Evolutionary conservation across 53 echinoderm and acorn worm species (phyloP).

Genomic region (Mesocentrotus franciscanus): DNA sequence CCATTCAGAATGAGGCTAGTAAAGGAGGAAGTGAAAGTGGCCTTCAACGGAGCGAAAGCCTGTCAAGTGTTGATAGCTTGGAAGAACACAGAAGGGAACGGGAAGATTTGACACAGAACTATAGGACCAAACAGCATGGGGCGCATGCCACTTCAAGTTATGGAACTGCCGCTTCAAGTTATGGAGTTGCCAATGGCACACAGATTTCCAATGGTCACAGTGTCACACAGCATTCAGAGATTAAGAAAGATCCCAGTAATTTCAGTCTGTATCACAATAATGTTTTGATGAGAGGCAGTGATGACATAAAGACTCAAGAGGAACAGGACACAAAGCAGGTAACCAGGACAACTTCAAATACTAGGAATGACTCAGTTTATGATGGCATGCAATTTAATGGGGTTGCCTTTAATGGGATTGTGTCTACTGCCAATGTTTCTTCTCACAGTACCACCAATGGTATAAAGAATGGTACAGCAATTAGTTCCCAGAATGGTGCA

Average conservation of each 20-base stretch:
- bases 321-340: not conserved
- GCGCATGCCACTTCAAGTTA: not conserved
- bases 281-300: slow-evolving; percentile 50
- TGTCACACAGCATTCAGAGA: not conserved
- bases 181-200: not conserved
- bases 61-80: slow-evolving; percentile 92
- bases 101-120: slow-evolving; percentile 29
- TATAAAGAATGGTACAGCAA: not conserved
- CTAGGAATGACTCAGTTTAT: not conserved
- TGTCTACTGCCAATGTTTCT: not conserved
- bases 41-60: slow-evolving; percentile 79
- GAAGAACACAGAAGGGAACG: slow-evolving; percentile 70
- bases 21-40: slow-evolving; percentile 38
- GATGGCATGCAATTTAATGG: slow-evolving; percentile 14
- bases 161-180: not conserved
- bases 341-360: not conserved
- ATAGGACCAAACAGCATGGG: not conserved
- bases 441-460: not conserved
- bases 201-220: not conserved
- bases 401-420: slow-evolving; percentile 45
- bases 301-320: not conserved
- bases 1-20: slow-evolving; percentile 76
- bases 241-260: slow-evolving; percentile 14
- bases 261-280: slow-evolving; percentile 60
- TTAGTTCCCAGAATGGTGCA: not conserved